These are phyloP conservation scores for Silurus asotus DNA, from an alignment of 2,113 vertebrate species.

Conservation along the genomic window DNA sequence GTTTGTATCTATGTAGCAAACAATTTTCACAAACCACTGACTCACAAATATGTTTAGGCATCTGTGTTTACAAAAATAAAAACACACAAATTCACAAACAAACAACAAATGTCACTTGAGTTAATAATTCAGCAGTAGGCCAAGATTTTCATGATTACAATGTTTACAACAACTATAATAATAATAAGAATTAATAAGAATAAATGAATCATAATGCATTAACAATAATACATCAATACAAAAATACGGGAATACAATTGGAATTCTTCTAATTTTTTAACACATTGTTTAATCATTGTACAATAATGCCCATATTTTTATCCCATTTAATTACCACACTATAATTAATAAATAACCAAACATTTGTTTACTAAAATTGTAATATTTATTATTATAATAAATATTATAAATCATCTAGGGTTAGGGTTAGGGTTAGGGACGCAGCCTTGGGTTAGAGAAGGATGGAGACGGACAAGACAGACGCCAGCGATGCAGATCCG, in stretches of 20 bases:
- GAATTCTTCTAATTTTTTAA: not conserved
- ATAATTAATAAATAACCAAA: not conserved
- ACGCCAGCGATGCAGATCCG: too few species aligned
- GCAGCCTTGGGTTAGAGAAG: too few species aligned
- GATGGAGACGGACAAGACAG: too few species aligned
- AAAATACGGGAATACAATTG: not conserved
- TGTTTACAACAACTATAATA: not conserved
- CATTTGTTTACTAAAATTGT: not conserved
- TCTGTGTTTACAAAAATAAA: not conserved
- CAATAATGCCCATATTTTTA: not conserved
- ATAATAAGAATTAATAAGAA: not conserved
- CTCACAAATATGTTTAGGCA: constrained; percentile 5
- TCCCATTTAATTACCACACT: not conserved
- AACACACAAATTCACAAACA: not conserved
- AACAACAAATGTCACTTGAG: not conserved
- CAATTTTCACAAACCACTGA: constrained; percentile 9
- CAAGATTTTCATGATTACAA: not conserved
- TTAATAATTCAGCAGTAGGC: not conserved
- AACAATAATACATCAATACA: not conserved
- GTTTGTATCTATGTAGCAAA: constrained; percentile 15
- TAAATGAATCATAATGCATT: not conserved
- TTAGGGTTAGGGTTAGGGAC: too few species aligned
- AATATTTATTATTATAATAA: not conserved
- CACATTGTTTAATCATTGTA: not conserved
- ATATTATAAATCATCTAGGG: too few species aligned